phyloP scores from a whole-genome alignment of 2,113 vertebrate genomes.

The Stercorarius parasiticus region DNA sequence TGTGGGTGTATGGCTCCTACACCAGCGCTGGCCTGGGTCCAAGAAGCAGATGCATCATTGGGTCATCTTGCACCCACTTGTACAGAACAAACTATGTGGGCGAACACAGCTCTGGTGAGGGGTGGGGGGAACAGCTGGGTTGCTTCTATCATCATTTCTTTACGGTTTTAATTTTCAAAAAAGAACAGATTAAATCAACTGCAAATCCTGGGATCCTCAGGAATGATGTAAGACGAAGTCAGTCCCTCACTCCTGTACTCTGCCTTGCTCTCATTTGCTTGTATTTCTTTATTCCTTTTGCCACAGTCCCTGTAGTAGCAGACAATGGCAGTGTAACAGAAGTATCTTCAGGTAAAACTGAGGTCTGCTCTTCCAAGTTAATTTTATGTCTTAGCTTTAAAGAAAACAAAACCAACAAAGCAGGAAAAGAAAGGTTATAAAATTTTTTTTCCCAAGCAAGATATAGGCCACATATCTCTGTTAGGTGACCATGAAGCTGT shows the following conservation, averaged over 20 bases:
- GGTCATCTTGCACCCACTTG: not conserved
- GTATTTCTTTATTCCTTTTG: not conserved
- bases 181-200: not conserved
- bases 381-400: not conserved
- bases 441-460: not conserved
- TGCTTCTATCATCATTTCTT: not conserved
- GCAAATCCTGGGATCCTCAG: not conserved
- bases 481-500: not conserved
- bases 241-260: not conserved
- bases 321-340: not conserved
- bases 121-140: fast-evolving
- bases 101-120: not conserved
- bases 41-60: not conserved
- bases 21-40: not conserved
- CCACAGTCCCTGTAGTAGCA: not conserved
- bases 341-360: not conserved
- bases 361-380: not conserved
- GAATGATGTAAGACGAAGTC: not conserved
- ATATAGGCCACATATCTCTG: not conserved
- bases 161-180: not conserved
- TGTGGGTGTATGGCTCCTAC: not conserved
- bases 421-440: not conserved
- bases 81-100: not conserved
- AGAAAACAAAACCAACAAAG: not conserved
- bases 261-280: not conserved